Percentiles rank a stretch among this genome's conserved stretches.
Conservation (phyloP, 2,113 vertebrate species). For the Micronycteris hirsuta region DNA sequence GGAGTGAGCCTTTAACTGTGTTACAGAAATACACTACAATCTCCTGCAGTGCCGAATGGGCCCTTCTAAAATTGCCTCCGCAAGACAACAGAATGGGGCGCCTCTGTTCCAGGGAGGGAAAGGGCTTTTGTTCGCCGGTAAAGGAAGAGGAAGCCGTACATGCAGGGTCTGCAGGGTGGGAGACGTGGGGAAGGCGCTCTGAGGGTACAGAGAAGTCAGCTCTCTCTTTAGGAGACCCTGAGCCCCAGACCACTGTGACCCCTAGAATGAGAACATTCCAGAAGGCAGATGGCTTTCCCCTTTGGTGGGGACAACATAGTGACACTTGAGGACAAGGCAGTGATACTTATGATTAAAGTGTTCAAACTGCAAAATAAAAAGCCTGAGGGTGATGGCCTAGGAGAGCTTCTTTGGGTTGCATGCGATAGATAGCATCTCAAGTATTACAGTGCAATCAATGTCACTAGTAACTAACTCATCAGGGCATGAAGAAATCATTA, state of each 20-base stretch:
- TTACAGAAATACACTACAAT: conserved; percentile 33
- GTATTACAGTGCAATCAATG: neutral
- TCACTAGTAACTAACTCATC: neutral
- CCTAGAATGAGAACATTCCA: neutral
- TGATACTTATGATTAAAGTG: neutral
- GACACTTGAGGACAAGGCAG: neutral
- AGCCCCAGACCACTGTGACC: neutral
- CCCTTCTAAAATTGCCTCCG: conserved; percentile 49
- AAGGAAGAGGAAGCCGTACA: neutral
- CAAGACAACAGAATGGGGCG: neutral
- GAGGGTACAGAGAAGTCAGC: neutral
- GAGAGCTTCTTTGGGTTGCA: neutral
- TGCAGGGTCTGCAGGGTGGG: too few species aligned
- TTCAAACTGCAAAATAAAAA: neutral
- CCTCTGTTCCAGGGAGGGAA: neutral
- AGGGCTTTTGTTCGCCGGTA: neutral
- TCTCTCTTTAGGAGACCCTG: neutral
- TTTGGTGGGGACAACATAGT: neutral
- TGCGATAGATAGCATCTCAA: neutral
- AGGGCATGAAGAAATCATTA: neutral
- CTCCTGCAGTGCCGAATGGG: conserved; percentile 14
- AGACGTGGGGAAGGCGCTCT: neutral
- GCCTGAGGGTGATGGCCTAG: neutral
- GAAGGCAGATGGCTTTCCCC: neutral
- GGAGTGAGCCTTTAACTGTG: conserved; percentile 61